Conservation (phyloP, 2,797 vertebrate species). For the Lerista edwardsae region DNA sequence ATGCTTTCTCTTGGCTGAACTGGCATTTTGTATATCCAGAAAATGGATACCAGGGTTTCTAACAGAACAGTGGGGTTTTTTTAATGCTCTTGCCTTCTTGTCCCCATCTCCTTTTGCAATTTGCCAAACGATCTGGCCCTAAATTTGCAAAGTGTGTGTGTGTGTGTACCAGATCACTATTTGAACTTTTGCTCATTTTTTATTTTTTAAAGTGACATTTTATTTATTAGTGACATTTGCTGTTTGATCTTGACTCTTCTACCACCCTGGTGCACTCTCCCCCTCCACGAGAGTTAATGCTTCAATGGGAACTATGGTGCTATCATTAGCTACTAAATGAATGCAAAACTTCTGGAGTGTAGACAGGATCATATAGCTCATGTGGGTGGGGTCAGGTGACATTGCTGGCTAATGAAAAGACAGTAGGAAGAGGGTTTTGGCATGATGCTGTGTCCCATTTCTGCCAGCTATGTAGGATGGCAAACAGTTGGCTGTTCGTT, state of each 20-base stretch:
- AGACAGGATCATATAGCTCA: not conserved
- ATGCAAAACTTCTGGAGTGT: not conserved
- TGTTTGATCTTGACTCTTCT: not conserved
- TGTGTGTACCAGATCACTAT: not conserved
- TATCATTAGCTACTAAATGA: constrained; percentile 8
- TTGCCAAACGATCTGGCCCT: not conserved
- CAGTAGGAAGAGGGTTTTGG: not conserved
- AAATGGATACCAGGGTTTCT: not conserved
- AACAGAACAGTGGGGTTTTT: not conserved
- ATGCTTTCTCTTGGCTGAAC: not conserved
- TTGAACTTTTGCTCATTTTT: not conserved
- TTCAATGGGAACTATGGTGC: not conserved
- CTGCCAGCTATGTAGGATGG: constrained; percentile 6
- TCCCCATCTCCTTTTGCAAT: not conserved
- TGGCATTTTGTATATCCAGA: not conserved
- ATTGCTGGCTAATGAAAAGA: not conserved
- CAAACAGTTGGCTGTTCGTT: not conserved
- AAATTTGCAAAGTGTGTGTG: not conserved
- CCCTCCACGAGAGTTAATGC: not conserved
- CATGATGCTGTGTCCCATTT: not conserved
- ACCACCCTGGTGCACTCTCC: not conserved
- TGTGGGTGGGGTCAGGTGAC: not conserved
- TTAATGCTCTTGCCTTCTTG: not conserved
- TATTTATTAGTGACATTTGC: not conserved
- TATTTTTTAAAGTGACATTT: not conserved